These are phyloP conservation scores for Hylaeus anthracinus DNA, from an alignment of 1,140 invertebrate genomes.

Conservation along the genomic window DNA sequence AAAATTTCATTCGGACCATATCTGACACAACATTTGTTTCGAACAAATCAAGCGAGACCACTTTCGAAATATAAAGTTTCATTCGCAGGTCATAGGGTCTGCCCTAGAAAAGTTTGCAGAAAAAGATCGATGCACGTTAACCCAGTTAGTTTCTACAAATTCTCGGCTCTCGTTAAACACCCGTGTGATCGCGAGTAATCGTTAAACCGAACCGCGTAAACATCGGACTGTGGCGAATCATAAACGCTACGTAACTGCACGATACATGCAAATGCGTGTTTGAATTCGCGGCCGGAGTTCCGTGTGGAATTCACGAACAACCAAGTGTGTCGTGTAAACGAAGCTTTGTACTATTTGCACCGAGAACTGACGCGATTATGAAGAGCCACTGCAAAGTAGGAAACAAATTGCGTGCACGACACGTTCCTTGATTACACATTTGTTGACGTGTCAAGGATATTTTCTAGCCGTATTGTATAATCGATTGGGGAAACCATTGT, in stretches of 20 bases:
- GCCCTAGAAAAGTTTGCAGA: too few relatives aligned
- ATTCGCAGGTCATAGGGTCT: too few relatives aligned
- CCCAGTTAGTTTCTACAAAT: neutral
- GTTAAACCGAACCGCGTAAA: neutral
- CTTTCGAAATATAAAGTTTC: too few relatives aligned
- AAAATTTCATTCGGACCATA: too few relatives aligned
- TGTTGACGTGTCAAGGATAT: neutral
- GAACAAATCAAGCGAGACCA: too few relatives aligned
- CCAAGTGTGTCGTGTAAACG: neutral
- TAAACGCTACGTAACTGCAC: neutral
- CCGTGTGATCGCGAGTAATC: neutral
- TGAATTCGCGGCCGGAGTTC: neutral
- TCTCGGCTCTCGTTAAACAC: neutral
- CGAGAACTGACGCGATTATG: neutral
- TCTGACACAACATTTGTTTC: too few relatives aligned
- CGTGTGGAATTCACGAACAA: neutral
- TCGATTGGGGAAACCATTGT: slow-evolving; percentile 10
- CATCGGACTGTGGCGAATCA: neutral
- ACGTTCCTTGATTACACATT: neutral
- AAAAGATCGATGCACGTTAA: neutral
- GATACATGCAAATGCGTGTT: neutral
- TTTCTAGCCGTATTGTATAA: neutral
- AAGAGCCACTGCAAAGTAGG: neutral
- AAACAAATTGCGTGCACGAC: slow-evolving; percentile 1
- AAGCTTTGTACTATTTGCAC: neutral